These are phyloP conservation scores for Fundulus diaphanus DNA, from an alignment of 2,797 vertebrate genomes.

Conservation along the genomic window DNA sequence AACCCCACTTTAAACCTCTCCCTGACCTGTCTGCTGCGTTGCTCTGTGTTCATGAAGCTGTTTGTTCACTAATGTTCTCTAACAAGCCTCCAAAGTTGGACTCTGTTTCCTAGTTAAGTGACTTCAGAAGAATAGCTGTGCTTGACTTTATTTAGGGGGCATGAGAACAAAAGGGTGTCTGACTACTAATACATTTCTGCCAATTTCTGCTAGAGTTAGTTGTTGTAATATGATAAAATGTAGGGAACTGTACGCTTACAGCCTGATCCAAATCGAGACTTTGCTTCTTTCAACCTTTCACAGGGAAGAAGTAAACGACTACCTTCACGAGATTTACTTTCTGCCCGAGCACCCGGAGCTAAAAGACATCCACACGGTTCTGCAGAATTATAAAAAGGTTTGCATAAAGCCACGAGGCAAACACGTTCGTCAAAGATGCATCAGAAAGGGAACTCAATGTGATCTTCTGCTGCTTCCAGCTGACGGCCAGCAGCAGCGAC, in stretches of 20 bases:
- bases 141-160: too few species aligned
- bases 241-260: neutral
- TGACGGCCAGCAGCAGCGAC: conserved; percentile 92
- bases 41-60: too few species aligned
- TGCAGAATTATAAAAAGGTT: conserved; percentile 97
- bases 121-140: too few species aligned
- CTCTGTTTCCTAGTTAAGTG: too few species aligned
- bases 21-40: too few species aligned
- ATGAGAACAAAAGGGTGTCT: too few species aligned
- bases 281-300: conserved; percentile 11
- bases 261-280: neutral
- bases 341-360: conserved; percentile 94
- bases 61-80: too few species aligned
- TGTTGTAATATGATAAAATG: neutral
- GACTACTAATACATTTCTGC: too few species aligned
- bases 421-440: neutral
- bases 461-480: conserved; percentile 69
- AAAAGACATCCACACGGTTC: conserved; percentile 90
- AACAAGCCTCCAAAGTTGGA: too few species aligned
- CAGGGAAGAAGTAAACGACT: conserved; percentile 94
- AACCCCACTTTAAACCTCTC: too few species aligned
- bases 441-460: neutral
- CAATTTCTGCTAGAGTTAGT: neutral
- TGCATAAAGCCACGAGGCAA: neutral
- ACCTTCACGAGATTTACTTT: conserved; percentile 99